A percentile compares a stretch with the other conserved stretches of the same genome.
Evolutionary conservation across 2,888 invertebrate species (phyloP).

Genomic region (Saturnia pavonia): DNA sequence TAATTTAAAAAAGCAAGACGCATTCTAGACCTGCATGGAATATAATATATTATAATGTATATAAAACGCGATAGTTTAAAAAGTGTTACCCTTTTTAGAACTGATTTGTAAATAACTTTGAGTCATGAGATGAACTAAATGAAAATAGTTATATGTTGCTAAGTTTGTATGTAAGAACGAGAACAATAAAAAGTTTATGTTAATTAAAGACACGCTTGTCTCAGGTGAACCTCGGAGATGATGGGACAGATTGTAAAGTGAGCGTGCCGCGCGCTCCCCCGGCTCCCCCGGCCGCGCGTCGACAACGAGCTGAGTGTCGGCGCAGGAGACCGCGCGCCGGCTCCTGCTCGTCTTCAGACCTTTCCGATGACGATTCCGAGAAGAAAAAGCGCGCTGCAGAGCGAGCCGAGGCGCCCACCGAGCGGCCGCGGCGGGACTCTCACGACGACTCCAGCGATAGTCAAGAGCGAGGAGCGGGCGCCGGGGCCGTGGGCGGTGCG

Average conservation of each 20-base stretch:
- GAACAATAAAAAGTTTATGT: background rate
- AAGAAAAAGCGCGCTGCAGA: constrained; percentile 91
- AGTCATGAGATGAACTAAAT: no score
- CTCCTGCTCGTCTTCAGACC: constrained; percentile 96
- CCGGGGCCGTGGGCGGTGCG: constrained; percentile 40
- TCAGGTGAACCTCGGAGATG: constrained; percentile 63
- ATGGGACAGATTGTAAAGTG: constrained; percentile 37
- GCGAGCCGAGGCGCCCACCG: constrained; percentile 79
- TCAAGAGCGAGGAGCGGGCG: constrained; percentile 87
- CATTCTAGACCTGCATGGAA: no score
- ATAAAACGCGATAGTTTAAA: no score
- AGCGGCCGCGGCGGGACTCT: constrained; percentile 88
- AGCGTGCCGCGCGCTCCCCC: constrained; percentile 51
- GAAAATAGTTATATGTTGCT: no score
- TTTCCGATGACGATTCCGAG: constrained; percentile 95
- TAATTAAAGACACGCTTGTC: background rate
- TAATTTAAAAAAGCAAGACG: no score
- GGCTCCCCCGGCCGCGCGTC: constrained; percentile 61
- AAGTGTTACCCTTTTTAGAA: no score
- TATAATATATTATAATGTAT: no score
- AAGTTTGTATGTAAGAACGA: background rate
- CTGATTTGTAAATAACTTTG: no score
- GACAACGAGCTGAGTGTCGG: constrained; percentile 64
- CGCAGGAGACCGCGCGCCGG: constrained; percentile 79
- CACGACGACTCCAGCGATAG: constrained; percentile 94